A percentile compares a stretch with the other conserved stretches of the same genome.
Conservation (phyloP, 1,140 invertebrate genomes). For the Calephelis virginiensis region DNA sequence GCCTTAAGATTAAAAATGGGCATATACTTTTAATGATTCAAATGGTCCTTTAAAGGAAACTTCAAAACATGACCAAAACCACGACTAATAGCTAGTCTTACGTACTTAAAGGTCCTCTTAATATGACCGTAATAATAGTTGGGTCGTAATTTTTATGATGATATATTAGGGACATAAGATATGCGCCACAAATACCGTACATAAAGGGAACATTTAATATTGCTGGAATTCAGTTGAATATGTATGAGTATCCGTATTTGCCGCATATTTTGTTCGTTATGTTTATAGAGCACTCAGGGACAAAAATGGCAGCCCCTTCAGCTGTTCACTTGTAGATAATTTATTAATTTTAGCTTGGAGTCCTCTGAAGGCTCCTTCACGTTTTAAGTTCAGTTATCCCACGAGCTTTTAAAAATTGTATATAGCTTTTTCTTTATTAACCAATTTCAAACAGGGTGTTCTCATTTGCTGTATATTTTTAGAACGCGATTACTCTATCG, state of each 20-base stretch:
- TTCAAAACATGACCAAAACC: too few relatives aligned
- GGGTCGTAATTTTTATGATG: slow-evolving; percentile 8
- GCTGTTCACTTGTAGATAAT: not conserved
- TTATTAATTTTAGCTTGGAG: not conserved
- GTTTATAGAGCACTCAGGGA: not conserved
- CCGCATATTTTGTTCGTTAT: not conserved
- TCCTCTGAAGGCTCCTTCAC: too few relatives aligned
- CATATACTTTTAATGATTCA: too few relatives aligned
- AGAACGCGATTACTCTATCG: too few relatives aligned
- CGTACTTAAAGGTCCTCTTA: not conserved
- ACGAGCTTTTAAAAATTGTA: too few relatives aligned
- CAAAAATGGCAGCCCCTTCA: not conserved
- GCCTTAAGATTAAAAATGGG: too few relatives aligned
- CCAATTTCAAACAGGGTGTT: too few relatives aligned
- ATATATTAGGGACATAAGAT: slow-evolving; percentile 11
- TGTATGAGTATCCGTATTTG: slow-evolving; percentile 4
- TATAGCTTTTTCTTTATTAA: too few relatives aligned
- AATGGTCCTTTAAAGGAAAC: too few relatives aligned
- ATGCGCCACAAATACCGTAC: not conserved
- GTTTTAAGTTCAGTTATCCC: too few relatives aligned
- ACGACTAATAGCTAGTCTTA: too few relatives aligned
- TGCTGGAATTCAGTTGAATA: slow-evolving; percentile 7
- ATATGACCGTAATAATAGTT: not conserved
- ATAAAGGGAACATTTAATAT: slow-evolving; percentile 3
- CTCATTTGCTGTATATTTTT: too few relatives aligned